Evolutionary conservation across 1,140 invertebrate species (phyloP).

Genomic region (Centruroides vittatus): DNA sequence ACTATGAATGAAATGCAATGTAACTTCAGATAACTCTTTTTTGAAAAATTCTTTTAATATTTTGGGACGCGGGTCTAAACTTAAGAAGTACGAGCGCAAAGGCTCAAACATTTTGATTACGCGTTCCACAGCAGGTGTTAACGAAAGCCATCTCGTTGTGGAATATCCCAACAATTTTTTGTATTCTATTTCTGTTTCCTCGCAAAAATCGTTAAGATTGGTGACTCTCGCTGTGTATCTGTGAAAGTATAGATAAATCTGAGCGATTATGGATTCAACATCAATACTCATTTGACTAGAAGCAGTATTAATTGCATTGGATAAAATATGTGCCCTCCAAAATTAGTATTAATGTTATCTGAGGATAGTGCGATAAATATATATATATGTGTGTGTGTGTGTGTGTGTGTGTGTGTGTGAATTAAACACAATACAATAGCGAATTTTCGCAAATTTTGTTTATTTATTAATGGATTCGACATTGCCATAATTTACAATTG

Average conservation of each 20-base stretch:
- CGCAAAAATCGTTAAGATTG: neutral
- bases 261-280: neutral
- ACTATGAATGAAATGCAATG: no score
- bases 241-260: conserved; percentile 5
- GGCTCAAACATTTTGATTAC: neutral
- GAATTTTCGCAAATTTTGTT: no score
- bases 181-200: conserved; percentile 1
- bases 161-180: neutral
- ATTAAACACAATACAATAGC: no score
- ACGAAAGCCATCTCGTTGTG: neutral
- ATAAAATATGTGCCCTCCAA: conserved; percentile 2
- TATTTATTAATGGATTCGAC: no score
- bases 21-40: no score
- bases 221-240: neutral
- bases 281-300: neutral
- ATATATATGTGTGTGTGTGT: no score
- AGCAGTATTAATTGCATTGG: neutral
- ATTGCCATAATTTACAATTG: no score
- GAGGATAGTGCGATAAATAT: no score
- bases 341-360: no score
- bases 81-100: neutral
- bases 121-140: neutral
- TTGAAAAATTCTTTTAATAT: neutral
- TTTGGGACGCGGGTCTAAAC: conserved; percentile 1
- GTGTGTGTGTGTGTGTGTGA: no score